Conservation (phyloP, 1,140 invertebrate species). For the Eumeta japonica region DNA sequence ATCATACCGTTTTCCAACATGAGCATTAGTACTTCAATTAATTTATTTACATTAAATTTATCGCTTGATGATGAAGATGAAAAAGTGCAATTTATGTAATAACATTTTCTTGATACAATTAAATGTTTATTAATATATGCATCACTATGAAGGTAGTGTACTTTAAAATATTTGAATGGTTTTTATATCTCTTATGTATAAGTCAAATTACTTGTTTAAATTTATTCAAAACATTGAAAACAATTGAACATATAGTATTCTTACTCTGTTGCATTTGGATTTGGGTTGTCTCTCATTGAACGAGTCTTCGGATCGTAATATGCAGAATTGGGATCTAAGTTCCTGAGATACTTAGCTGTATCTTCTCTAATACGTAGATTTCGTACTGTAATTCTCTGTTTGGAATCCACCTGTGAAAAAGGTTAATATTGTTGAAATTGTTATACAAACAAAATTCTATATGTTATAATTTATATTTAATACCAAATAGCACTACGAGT, state of each 20-base stretch:
- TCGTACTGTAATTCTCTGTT: constrained; percentile 96
- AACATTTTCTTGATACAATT: background rate
- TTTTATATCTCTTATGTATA: too few species aligned
- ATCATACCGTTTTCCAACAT: too few species aligned
- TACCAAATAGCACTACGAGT: too few species aligned
- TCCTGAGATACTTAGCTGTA: constrained; percentile 96
- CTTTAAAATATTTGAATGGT: constrained; percentile 66
- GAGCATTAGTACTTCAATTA: too few species aligned
- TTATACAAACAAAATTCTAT: constrained; percentile 5
- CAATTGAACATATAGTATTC: constrained; percentile 31
- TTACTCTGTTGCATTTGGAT: constrained; percentile 73
- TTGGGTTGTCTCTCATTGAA: constrained; percentile 98
- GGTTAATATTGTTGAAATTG: constrained; percentile 2
- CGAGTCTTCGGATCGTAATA: constrained; percentile 99
- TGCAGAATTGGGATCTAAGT: constrained; percentile 94
- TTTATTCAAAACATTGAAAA: too few species aligned
- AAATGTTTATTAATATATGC: constrained; percentile 2
- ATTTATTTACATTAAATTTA: too few species aligned
- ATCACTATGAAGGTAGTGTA: constrained; percentile 1
- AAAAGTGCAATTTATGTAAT: constrained; percentile 5
- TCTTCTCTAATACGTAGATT: constrained; percentile 98
- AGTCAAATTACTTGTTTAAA: too few species aligned
- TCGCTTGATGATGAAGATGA: constrained; percentile 3
- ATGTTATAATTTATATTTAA: constrained; percentile 7
- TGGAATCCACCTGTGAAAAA: constrained; percentile 79